These are phyloP conservation scores for Xenopus petersii DNA, from an alignment of 2,797 vertebrate genomes.

Conservation along the genomic window DNA sequence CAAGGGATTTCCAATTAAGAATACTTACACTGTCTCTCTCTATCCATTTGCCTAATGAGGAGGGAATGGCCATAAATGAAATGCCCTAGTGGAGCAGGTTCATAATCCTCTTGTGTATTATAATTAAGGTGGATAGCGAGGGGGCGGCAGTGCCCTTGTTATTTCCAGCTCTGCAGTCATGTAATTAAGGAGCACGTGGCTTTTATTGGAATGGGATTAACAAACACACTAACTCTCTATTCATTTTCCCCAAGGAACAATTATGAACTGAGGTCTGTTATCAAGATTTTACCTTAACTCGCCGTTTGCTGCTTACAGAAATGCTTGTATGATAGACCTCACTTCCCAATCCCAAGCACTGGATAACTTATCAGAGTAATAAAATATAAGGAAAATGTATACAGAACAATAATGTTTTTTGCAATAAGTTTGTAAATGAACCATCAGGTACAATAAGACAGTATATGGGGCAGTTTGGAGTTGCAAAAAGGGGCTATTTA, in stretches of 20 bases:
- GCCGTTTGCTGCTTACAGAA: constrained; percentile 22
- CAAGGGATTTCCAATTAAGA: constrained; percentile 55
- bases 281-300: constrained; percentile 23
- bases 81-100: constrained; percentile 49
- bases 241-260: constrained; percentile 46
- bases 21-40: constrained; percentile 41
- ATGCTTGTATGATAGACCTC: neutral
- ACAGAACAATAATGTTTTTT: too few species aligned
- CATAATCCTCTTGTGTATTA: constrained; percentile 53
- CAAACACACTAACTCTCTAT: constrained; percentile 38
- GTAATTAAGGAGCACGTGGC: constrained; percentile 55
- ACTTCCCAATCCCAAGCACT: neutral
- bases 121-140: constrained; percentile 48
- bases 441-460: too few species aligned
- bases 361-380: too few species aligned
- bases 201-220: constrained; percentile 46
- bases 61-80: constrained; percentile 51
- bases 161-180: constrained; percentile 46
- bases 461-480: too few species aligned
- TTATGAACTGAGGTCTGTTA: constrained; percentile 43
- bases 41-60: constrained; percentile 54
- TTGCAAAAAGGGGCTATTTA: too few species aligned
- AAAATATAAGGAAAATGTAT: too few species aligned
- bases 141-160: constrained; percentile 29
- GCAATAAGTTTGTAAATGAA: too few species aligned